Evolutionary conservation across 2,113 vertebrate genomes (phyloP).

Genomic region (Cyprinus carpio): DNA sequence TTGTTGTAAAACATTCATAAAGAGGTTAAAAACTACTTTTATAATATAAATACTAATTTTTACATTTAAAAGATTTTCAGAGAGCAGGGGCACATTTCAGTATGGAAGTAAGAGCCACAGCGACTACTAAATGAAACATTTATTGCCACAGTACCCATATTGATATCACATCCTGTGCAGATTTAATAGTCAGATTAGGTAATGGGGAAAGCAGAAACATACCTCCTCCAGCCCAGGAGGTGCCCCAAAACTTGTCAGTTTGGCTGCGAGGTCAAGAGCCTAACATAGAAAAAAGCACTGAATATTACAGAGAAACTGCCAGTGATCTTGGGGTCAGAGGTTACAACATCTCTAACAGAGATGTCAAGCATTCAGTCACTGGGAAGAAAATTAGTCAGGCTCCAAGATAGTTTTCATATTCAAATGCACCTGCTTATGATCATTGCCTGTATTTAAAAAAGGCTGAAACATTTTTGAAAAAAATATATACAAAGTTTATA

Average conservation of each 20-base stretch:
- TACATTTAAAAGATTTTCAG: background rate
- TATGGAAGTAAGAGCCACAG: background rate
- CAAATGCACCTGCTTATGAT: background rate
- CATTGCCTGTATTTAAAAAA: background rate
- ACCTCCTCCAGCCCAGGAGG: constrained; percentile 74
- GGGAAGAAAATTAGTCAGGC: background rate
- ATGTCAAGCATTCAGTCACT: constrained; percentile 2
- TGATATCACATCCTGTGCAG: constrained; percentile 12
- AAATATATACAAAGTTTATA: too few relatives aligned
- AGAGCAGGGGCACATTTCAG: background rate
- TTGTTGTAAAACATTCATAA: background rate
- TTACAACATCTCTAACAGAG: constrained; percentile 61
- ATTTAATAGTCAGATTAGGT: background rate
- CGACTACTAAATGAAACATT: background rate
- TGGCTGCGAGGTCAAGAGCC: constrained; percentile 75
- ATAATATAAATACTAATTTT: background rate
- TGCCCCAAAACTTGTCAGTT: constrained; percentile 73
- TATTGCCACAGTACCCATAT: background rate
- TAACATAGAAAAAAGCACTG: constrained; percentile 71
- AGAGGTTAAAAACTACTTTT: background rate
- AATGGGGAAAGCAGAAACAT: constrained; percentile 58
- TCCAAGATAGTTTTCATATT: background rate
- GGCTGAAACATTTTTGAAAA: too few relatives aligned
- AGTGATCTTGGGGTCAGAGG: constrained; percentile 56
- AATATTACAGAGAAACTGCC: constrained; percentile 67